Base-by-base conservation (phyloP, 1,140 invertebrate species). In the Hestina assimilis region DNA sequence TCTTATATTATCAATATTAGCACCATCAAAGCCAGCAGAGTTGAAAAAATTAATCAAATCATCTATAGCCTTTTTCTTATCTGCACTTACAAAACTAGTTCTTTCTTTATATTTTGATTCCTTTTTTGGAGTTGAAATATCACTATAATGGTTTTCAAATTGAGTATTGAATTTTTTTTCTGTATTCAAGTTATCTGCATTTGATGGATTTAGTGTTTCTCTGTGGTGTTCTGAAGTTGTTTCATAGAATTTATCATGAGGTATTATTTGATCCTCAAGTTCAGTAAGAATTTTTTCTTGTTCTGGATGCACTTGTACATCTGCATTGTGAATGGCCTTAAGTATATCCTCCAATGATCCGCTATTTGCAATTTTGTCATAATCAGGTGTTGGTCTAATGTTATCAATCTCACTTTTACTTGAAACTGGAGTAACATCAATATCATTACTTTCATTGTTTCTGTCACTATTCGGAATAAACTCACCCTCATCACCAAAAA, bases 241-340 rank as follows among this genome's bases (percentile, higher is more conserved):
- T 64, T 67, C 51, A 35, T 41, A 45, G 51, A 48, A 60, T 46
- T 77, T 50, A 46, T 61, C 29, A 43, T 63, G 19, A 15, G 81
- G 74, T 52, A 90, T 84, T 50, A 90, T 89, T 75, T 90, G 89
- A 26, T 82, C 72, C 65, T 89, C 71, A 24, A 79, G 67, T 4
- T 76, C 71, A 11, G 75, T 75, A 26, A 89, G 53, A 14, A 46
- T 41, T 63, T 74, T 77, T 53, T 79, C 72, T 45, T 58, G 54
- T 29, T 64, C 58, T 43, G 63, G 73, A 38, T 63, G 56, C 7
- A 72, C 62, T 52, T 86, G 72, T 12, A 78, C 61, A 31, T 83
- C 75, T 8, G 41, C 29, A 58, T 73, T 74, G 38, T 80, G 68
- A 15, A 81, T 66, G 3, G 69, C 66, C 60, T 80, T 83, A 23